Percentiles rank a stretch among this genome's conserved stretches.
Conservation (phyloP, 2,797 vertebrate genomes). For the Neoniphon sammara region DNA sequence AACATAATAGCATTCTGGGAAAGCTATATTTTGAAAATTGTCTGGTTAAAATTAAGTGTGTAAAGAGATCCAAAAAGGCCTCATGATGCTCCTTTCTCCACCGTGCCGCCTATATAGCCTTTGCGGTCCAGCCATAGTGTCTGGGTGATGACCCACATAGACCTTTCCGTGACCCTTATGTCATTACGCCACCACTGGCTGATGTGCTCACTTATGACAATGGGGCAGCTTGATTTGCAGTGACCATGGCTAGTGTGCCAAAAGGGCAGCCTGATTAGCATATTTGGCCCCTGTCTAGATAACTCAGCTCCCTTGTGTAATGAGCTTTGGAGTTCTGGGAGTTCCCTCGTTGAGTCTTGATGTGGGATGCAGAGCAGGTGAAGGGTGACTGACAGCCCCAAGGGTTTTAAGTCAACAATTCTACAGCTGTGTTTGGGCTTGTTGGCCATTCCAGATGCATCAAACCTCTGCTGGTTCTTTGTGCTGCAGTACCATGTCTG, state of each 20-base stretch:
- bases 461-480: conserved; percentile 51
- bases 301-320: conserved; percentile 23
- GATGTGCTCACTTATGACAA: conserved; percentile 48
- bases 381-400: conserved; percentile 35
- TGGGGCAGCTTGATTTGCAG: conserved; percentile 55
- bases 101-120: conserved; percentile 20
- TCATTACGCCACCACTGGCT: conserved; percentile 9
- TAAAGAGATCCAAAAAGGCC: conserved; percentile 4
- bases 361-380: conserved; percentile 47
- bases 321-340: conserved; percentile 36
- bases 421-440: conserved; percentile 71
- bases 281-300: conserved; percentile 41
- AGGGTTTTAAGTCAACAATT: conserved; percentile 39
- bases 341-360: background rate
- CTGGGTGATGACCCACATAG: conserved; percentile 43
- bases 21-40: conserved; percentile 7
- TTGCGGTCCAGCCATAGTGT: background rate
- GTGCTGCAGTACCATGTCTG: conserved; percentile 43
- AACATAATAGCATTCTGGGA: background rate
- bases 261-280: conserved; percentile 49
- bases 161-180: conserved; percentile 34
- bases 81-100: background rate
- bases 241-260: conserved; percentile 39
- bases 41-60: conserved; percentile 22
- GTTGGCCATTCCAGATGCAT: conserved; percentile 57